Evolutionary conservation across 2,888 invertebrate species (phyloP).

Genomic region (Tenthredo amoena): DNA sequence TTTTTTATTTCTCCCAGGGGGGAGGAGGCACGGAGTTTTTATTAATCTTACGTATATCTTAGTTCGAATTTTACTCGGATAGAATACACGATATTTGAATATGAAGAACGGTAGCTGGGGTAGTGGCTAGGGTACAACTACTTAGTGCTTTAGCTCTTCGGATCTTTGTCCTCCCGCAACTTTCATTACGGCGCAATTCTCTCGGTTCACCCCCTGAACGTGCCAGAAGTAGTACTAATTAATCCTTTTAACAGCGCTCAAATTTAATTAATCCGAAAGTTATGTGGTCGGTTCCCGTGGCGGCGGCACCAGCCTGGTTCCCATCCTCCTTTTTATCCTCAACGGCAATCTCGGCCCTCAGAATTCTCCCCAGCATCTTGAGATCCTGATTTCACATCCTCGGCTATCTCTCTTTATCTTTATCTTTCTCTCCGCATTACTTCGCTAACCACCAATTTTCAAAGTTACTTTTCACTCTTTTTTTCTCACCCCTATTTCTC

Average conservation of each 20-base stretch:
- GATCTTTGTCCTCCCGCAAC: conserved; percentile 45
- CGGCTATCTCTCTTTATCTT: conserved; percentile 9
- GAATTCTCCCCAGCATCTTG: conserved; percentile 22
- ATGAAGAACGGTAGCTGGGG: not conserved
- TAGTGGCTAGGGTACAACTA: not conserved
- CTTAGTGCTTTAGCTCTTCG: conserved; percentile 12
- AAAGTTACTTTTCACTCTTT: not conserved
- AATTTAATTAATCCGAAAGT: conserved; percentile 76
- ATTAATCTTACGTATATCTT: not conserved
- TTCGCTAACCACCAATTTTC: not conserved
- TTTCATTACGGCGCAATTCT: conserved; percentile 43
- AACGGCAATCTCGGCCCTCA: conserved; percentile 35
- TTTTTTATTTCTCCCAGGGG: not conserved
- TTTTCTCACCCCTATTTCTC: not conserved
- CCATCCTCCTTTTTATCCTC: conserved; percentile 14
- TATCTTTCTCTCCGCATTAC: not conserved
- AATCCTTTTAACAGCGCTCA: conserved; percentile 75
- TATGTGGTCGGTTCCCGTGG: conserved; percentile 69
- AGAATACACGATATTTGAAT: not conserved
- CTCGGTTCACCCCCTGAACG: conserved; percentile 40
- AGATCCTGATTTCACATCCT: conserved; percentile 25
- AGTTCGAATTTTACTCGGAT: not conserved
- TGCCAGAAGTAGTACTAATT: conserved; percentile 71
- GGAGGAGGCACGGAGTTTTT: not conserved
- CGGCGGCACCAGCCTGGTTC: conserved; percentile 36